Percentiles rank a stretch among this genome's conserved stretches.
These are phyloP conservation scores for Phylloscopus collybita DNA, from an alignment of 2,797 vertebrate genomes.

Conservation along the genomic window DNA sequence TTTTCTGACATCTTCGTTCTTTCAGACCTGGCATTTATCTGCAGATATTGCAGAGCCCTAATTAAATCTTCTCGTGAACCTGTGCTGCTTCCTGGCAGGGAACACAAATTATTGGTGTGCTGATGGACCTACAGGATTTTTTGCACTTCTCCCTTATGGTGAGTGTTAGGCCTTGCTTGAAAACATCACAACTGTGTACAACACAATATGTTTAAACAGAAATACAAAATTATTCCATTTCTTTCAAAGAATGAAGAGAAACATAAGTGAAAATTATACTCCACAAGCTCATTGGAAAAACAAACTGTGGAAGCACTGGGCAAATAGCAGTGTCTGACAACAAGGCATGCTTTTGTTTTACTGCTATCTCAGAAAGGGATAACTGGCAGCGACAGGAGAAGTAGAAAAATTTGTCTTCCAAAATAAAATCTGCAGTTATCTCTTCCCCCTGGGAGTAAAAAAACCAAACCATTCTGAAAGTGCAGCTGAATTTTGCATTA, in stretches of 20 bases:
- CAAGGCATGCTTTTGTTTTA: slow-evolving; percentile 46
- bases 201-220: slow-evolving; percentile 16
- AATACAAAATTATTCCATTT: background rate
- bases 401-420: background rate
- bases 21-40: slow-evolving; percentile 41
- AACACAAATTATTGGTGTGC: background rate
- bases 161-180: slow-evolving; percentile 44
- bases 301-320: slow-evolving; percentile 22
- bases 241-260: slow-evolving; percentile 5
- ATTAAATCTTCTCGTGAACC: slow-evolving; percentile 55
- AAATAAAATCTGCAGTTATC: slow-evolving; percentile 17
- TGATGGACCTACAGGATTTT: slow-evolving; percentile 31
- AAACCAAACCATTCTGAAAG: background rate
- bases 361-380: slow-evolving; percentile 20
- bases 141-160: slow-evolving; percentile 37
- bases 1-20: slow-evolving; percentile 6
- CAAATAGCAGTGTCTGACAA: slow-evolving; percentile 14
- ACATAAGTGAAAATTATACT: slow-evolving; percentile 41
- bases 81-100: slow-evolving; percentile 45
- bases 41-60: slow-evolving; percentile 1
- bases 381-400: background rate
- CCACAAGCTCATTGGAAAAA: slow-evolving; percentile 28
- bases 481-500: background rate
- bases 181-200: slow-evolving; percentile 49
- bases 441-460: background rate